Conservation (phyloP, 2,888 invertebrate genomes). For the Sipha maydis region DNA sequence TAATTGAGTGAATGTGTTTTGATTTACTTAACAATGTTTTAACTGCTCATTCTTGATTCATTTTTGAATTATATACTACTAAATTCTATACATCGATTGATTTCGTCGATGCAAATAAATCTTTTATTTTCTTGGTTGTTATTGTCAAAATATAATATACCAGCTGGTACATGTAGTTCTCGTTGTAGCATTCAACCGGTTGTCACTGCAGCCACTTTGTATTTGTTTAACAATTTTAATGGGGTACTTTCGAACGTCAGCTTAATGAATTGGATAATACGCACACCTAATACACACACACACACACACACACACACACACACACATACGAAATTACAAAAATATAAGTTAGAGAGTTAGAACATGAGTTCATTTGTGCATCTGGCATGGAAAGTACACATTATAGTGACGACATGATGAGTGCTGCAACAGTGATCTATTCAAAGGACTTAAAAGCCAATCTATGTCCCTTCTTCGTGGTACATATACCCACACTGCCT, state of each 20-base stretch:
- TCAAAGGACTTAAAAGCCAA: constrained; percentile 60
- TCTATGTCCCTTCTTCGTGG: constrained; percentile 32
- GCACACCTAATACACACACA: too few species aligned
- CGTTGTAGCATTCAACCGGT: background rate
- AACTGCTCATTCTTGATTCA: too few species aligned
- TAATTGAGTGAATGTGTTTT: too few species aligned
- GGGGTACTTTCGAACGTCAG: background rate
- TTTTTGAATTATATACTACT: too few species aligned
- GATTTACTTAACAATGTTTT: too few species aligned
- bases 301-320: too few species aligned
- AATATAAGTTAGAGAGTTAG: constrained; percentile 65
- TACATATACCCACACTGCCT: background rate
- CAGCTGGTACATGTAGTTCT: background rate
- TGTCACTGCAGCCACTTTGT: background rate
- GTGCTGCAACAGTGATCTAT: constrained; percentile 3
- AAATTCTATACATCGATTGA: too few species aligned
- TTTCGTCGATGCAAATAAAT: too few species aligned
- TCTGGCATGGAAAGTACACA: too few species aligned
- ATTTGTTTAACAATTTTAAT: background rate
- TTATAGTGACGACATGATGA: background rate
- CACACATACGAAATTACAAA: background rate
- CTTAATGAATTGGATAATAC: too few species aligned
- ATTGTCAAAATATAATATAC: too few species aligned
- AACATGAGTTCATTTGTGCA: constrained; percentile 65
- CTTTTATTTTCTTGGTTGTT: too few species aligned